These are phyloP conservation scores for Ochlodes sylvanus DNA, from an alignment of 2,888 invertebrate species.

Conservation along the genomic window DNA sequence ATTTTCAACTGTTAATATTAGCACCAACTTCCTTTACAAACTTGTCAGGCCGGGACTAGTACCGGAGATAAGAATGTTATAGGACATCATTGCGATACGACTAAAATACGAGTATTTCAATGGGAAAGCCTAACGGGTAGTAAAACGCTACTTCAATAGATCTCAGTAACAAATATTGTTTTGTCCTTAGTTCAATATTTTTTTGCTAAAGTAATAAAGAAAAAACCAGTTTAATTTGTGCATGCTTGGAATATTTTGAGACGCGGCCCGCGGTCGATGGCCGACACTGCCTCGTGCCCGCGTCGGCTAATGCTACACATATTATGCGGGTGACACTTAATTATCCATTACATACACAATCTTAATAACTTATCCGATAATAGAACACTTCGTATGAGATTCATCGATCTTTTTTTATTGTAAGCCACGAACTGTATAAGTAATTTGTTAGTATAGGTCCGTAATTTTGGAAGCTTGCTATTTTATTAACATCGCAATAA, in stretches of 20 bases:
- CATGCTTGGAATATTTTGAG: slow-evolving; percentile 83
- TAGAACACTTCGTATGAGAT: background rate
- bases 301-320: slow-evolving; percentile 46
- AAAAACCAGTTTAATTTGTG: slow-evolving; percentile 83
- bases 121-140: slow-evolving; percentile 18
- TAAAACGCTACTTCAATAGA: slow-evolving; percentile 14
- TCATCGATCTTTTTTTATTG: background rate
- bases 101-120: background rate
- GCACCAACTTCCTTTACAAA: slow-evolving; percentile 45
- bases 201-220: slow-evolving; percentile 76
- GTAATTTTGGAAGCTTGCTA: background rate
- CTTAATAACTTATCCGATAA: slow-evolving; percentile 42
- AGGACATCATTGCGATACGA: background rate
- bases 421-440: background rate
- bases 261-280: slow-evolving; percentile 79
- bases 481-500: background rate
- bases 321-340: slow-evolving; percentile 50
- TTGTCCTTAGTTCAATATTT: slow-evolving; percentile 57
- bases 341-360: slow-evolving; percentile 47
- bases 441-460: slow-evolving; percentile 6
- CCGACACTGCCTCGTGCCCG: slow-evolving; percentile 57
- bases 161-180: slow-evolving; percentile 23
- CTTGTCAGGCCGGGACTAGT: slow-evolving; percentile 31
- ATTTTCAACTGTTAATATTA: slow-evolving; percentile 42
- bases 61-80: background rate